These are phyloP conservation scores for Gopherus flavomarginatus DNA, from an alignment of 2,113 vertebrate genomes.

Conservation along the genomic window DNA sequence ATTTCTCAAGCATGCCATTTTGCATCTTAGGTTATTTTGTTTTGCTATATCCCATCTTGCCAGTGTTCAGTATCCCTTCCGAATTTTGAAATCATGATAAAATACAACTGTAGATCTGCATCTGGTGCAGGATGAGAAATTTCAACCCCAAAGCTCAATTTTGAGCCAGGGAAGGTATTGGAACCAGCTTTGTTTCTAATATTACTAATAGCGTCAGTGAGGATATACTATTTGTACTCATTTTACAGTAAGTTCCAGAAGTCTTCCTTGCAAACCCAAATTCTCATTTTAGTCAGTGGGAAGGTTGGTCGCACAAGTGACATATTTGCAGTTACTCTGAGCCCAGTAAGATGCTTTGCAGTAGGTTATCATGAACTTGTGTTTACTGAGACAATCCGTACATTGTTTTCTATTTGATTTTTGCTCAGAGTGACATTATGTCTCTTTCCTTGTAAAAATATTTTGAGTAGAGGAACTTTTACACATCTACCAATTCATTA, in stretches of 20 bases:
- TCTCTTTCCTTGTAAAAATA: background rate
- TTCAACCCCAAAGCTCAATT: background rate
- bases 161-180: background rate
- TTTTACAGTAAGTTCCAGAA: background rate
- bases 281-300: background rate
- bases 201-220: background rate
- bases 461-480: background rate
- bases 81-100: background rate
- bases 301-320: background rate
- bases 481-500: accelerated
- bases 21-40: background rate
- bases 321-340: background rate
- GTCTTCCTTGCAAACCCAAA: background rate
- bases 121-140: background rate
- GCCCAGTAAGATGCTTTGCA: background rate
- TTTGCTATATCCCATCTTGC: background rate
- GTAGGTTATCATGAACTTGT: background rate
- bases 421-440: background rate
- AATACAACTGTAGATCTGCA: background rate
- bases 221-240: background rate
- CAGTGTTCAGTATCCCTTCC: background rate
- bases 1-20: background rate
- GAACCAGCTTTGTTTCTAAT: background rate
- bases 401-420: background rate
- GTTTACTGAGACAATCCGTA: accelerated